phyloP scores from a whole-genome alignment of 2,797 vertebrate species.

The Acanthiza pusilla region DNA sequence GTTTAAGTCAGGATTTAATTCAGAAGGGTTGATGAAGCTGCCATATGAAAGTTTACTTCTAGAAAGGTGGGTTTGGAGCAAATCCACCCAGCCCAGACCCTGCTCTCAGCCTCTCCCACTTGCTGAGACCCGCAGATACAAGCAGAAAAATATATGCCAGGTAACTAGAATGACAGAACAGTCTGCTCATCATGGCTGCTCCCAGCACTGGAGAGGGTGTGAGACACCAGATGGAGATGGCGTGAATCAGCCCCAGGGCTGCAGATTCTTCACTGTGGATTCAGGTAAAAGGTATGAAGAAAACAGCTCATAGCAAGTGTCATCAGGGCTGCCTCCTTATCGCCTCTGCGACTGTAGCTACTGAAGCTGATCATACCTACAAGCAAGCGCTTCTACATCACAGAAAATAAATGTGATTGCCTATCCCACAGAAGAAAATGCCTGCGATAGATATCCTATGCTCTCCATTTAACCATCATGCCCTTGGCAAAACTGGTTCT shows the following conservation, averaged over 20 bases:
- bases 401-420: background rate
- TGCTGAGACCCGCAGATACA: background rate
- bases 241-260: background rate
- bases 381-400: background rate
- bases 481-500: constrained; percentile 24
- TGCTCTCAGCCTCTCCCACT: background rate
- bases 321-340: background rate
- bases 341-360: background rate
- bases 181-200: background rate
- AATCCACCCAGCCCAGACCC: background rate
- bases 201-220: background rate
- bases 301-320: background rate
- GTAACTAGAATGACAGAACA: background rate
- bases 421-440: background rate
- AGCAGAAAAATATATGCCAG: background rate
- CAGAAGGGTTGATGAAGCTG: background rate
- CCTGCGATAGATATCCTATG: background rate
- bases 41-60: background rate
- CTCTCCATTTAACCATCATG: constrained; percentile 10
- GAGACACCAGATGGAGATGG: background rate
- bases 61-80: background rate
- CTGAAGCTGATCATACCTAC: background rate
- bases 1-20: background rate
- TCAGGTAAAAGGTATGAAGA: background rate
- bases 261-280: background rate